Base-by-base conservation (phyloP, 2,797 vertebrate species). In the Alosa sapidissima region DNA sequence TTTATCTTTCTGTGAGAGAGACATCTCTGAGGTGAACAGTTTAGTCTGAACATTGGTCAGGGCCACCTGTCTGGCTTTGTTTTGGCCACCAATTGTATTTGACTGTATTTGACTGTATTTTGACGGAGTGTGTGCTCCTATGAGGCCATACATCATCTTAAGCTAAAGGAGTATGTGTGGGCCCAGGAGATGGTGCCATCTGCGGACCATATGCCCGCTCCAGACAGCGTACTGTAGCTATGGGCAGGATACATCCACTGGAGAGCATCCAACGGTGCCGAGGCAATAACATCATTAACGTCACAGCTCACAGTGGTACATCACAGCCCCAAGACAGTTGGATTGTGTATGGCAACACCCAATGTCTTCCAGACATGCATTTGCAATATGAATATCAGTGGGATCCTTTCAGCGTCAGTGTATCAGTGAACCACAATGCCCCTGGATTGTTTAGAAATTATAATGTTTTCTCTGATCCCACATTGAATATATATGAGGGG, bases 191-290 rank as follows among this genome's bases (percentile, higher is more conserved):
- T 2, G 19, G 72, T 78, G 72, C 41, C 72, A 78, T 87, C 87
- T 89, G 88, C 83, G 84, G 72, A 82, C 68, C 88, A 89, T 88
- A 86, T 89, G 87, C 1, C 6, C 49, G 81, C 52, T 19, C 72
- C 72, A 78, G 72, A 78, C 72, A 78, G 72, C 41, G 6, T 78
- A 58, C 24, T 84, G 84, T 85, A 85, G 82, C 45, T 48, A 81
- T 54, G 82, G 45, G 28, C 21, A 5, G 41, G 10, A 48, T 13
- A 21, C 75, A 60, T 83, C 84, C 88, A 85, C 47, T 85, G 87
- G 87, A 88, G 10, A 88, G 72, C 83, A 68, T 84, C 82, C 83
- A 82, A 41, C 11, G 41, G 72, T 47, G 72, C 68, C 36, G 14
- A 41, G 68, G 68, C 72, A 78, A 78, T 78, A 78, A 78, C 72